Base-by-base conservation (phyloP, 2,797 vertebrate species). In the Galaxias olidus region DNA sequence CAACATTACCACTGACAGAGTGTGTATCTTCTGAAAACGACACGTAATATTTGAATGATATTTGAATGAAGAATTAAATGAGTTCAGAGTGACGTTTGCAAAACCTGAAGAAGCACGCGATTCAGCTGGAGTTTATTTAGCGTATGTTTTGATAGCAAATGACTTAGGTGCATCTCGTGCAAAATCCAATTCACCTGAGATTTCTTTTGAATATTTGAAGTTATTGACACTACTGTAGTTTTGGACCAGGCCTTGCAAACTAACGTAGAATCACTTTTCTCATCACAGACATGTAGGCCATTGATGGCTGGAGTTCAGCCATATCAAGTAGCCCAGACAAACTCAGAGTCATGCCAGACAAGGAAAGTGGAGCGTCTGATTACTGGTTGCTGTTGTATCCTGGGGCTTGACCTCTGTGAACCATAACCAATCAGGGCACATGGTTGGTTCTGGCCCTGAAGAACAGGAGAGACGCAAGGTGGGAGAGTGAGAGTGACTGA, bases 301-400 rank as follows among this genome's bases (percentile, higher is more conserved):
- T 30, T 30, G 30, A 30, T 30, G 30, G 30, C 30, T 30, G 30
- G 20, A 66, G 52, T 70, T 66, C 73, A 66, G 42, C 80, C 73
- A 69, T 87, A 81, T 87, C 78, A 84, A 70, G 65, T 84, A 73
- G 82, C 77, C 75, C 76, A 84, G 71, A 77, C 84, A 76, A 73
- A 84, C 55, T 78, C 75, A 86, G 83, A 82, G 70, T 81, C 46
- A 19, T 61, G 69, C 52, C 73, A 82, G 79, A 72, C 53, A 69
- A 48, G 43, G 48, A 40, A 62, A 66, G 51, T 14, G 62, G 54
- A 63, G 59, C 70, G 30, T 48, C 63, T 13, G 55, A 61, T 61
- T 74, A 41, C 40, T 52, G 30, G 59, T 76, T 70, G 69, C 70
- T 66, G 53, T 53, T 51, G 61, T 72, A 76, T 81, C 71, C 73